Percentiles rank a stretch among this genome's conserved stretches.
These are phyloP conservation scores for human (Homo sapiens) DNA, from an alignment of 2,113 vertebrate species.

Conservation along the genomic window DNA sequence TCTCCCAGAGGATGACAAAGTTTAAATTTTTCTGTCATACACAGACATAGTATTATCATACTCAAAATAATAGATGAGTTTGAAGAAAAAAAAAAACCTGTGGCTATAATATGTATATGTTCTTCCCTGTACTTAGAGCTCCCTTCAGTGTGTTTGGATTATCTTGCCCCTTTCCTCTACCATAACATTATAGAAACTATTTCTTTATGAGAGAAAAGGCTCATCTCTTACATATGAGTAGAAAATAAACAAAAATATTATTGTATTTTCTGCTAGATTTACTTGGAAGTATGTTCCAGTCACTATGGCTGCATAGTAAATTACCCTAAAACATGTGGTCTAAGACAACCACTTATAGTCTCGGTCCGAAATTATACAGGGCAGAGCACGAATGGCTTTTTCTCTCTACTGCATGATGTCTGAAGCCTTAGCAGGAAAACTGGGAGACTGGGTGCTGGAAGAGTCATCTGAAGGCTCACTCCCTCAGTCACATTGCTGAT, in stretches of 20 bases:
- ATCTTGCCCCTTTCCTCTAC: neutral
- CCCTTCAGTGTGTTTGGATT: neutral
- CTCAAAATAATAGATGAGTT: neutral
- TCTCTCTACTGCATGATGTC: neutral
- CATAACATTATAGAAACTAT: neutral
- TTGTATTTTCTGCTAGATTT: neutral
- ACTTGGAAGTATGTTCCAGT: neutral
- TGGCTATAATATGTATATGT: neutral
- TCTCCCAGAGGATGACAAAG: neutral
- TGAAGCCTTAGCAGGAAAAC: neutral
- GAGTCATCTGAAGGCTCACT: neutral
- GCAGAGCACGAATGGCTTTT: neutral
- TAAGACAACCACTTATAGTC: neutral
- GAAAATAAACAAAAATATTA: neutral
- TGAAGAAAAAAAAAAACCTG: neutral
- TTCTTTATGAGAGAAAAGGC: neutral
- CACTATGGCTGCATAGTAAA: neutral
- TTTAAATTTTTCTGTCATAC: neutral
- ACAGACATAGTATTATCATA: neutral
- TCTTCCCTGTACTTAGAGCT: neutral
- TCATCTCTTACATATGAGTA: neutral
- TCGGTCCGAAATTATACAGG: neutral
- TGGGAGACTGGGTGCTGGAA: neutral
- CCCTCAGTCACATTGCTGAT: too few relatives aligned
- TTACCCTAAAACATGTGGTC: neutral